Percentiles rank a stretch among this genome's conserved stretches.
Conservation (phyloP, 2,797 vertebrate species). For the Hydrocynus forskahlii region DNA sequence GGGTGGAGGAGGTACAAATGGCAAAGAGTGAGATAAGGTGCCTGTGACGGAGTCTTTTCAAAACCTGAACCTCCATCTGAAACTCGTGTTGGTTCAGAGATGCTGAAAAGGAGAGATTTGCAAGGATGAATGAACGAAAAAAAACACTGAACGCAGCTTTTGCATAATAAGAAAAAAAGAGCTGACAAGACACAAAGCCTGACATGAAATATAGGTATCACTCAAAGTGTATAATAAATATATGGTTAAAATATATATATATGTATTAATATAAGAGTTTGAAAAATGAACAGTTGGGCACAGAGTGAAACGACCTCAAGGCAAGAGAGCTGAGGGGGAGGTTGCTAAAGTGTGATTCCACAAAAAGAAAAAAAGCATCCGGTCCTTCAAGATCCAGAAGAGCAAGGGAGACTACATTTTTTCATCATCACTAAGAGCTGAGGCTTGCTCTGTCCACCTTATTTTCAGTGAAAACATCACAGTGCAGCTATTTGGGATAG, state of each 20-base stretch:
- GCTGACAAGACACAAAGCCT: not conserved
- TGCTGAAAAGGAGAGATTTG: conserved; percentile 56
- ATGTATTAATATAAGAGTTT: too few relatives aligned
- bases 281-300: too few relatives aligned
- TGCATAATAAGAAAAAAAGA: not conserved
- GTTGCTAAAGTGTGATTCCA: not conserved
- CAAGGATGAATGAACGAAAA: not conserved
- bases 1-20: conserved; percentile 71
- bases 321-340: not conserved
- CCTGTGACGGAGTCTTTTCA: conserved; percentile 81
- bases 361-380: too few relatives aligned
- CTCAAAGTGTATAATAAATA: too few relatives aligned
- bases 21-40: conserved; percentile 83
- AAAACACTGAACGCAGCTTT: too few relatives aligned
- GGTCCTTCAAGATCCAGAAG: not conserved
- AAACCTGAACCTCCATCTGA: conserved; percentile 78
- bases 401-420: not conserved
- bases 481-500: not conserved
- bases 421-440: not conserved
- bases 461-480: not conserved
- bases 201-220: not conserved
- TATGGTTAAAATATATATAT: too few relatives aligned
- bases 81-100: conserved; percentile 73
- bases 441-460: not conserved
- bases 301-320: not conserved